These are phyloP conservation scores for Rhegmatorhina hoffmannsi DNA, from an alignment of 2,113 vertebrate genomes.

Conservation along the genomic window DNA sequence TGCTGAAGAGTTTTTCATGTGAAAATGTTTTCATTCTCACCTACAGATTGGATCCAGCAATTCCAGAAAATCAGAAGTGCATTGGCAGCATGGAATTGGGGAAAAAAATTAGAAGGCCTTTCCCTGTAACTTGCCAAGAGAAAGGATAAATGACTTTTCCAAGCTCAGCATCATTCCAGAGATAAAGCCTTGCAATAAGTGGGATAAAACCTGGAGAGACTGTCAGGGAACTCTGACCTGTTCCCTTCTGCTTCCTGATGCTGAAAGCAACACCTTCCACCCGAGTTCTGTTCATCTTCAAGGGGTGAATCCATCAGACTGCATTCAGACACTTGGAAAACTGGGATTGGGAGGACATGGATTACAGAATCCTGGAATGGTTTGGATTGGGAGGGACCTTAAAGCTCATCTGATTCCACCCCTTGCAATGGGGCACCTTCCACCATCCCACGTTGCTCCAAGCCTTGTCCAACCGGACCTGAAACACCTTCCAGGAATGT, in stretches of 20 bases:
- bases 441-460: background rate
- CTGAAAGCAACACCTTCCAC: background rate
- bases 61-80: background rate
- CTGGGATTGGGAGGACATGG: background rate
- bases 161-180: background rate
- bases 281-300: background rate
- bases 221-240: background rate
- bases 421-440: background rate
- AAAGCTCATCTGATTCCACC: fast-evolving
- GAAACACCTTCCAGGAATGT: background rate
- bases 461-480: background rate
- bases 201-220: background rate
- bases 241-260: background rate
- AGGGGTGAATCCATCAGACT: background rate
- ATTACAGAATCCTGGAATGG: background rate
- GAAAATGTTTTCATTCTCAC: background rate
- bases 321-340: background rate
- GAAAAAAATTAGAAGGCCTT: background rate
- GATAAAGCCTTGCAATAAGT: background rate
- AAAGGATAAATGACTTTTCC: background rate
- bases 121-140: background rate
- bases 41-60: background rate
- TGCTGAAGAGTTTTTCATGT: background rate
- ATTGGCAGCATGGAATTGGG: background rate
- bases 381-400: background rate